phyloP scores from a whole-genome alignment of 2,797 vertebrate genomes.

The Carcharodon carcharias region DNA sequence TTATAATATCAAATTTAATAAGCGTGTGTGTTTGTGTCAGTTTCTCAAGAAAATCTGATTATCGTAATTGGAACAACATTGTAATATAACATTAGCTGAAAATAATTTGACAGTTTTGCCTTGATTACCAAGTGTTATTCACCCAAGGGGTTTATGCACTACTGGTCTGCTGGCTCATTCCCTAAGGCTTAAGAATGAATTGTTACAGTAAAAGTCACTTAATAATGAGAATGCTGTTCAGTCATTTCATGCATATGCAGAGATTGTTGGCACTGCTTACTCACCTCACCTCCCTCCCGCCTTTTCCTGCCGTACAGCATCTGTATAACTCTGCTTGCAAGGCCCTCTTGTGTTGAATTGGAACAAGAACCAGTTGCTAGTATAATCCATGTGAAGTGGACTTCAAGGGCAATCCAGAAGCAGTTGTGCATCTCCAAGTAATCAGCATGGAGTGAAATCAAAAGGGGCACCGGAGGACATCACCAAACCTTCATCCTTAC shows the following conservation, averaged over 20 bases:
- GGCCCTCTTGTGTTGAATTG: not conserved
- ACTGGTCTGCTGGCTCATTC: not conserved
- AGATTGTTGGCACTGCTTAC: not conserved
- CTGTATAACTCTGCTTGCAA: not conserved
- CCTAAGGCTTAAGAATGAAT: not conserved
- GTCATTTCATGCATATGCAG: not conserved
- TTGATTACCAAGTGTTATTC: conserved; percentile 3
- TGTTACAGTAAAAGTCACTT: not conserved
- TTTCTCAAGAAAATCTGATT: conserved; percentile 8
- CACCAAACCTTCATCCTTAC: not conserved
- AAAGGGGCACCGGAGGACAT: too few relatives aligned
- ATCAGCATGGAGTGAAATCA: not conserved
- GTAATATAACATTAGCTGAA: conserved; percentile 19
- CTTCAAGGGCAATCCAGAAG: not conserved
- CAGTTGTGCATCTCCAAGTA: not conserved
- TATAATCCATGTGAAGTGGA: not conserved
- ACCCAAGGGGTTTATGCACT: not conserved
- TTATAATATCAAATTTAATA: conserved; percentile 17
- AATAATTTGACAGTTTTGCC: conserved; percentile 6
- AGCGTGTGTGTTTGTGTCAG: not conserved
- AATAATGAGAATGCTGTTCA: conserved; percentile 9
- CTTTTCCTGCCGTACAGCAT: not conserved
- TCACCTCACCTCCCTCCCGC: not conserved
- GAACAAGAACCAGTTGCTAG: not conserved
- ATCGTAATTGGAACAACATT: conserved; percentile 29